Evolutionary conservation across 2,888 invertebrate genomes (phyloP).

Genomic region (Stenoptilia bipunctidactyla): DNA sequence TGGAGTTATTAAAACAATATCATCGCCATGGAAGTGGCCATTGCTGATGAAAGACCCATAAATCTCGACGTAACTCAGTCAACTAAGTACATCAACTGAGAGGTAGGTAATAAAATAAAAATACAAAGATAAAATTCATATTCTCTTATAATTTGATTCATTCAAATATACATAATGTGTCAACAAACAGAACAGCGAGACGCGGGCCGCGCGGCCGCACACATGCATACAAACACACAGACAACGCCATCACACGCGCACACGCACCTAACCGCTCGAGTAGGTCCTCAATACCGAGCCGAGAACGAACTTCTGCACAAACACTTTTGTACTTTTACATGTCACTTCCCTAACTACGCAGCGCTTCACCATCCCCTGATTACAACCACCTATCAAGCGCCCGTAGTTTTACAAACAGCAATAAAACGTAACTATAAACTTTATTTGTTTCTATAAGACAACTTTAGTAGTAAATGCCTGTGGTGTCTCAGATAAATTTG

Average conservation of each 20-base stretch:
- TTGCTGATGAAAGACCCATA: no score
- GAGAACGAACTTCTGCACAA: conserved; percentile 63
- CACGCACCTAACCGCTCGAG: conserved; percentile 20
- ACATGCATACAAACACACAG: conserved; percentile 18
- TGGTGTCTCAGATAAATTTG: conserved; percentile 55
- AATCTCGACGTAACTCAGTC: no score
- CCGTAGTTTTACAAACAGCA: no score
- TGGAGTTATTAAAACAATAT: no score
- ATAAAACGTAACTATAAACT: neutral
- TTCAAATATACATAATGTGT: conserved; percentile 70
- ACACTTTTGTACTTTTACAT: conserved; percentile 54
- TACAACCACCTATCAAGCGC: no score
- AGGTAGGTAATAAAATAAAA: conserved; percentile 35
- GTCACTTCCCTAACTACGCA: conserved; percentile 15
- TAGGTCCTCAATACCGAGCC: conserved; percentile 39
- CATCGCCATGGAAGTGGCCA: no score
- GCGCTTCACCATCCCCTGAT: neutral
- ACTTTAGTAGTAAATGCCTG: conserved; percentile 30
- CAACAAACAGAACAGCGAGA: conserved; percentile 69
- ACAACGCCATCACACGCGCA: conserved; percentile 21
- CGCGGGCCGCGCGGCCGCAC: conserved; percentile 38
- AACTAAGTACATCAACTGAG: no score
- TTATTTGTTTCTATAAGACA: conserved; percentile 23
- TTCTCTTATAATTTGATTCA: conserved; percentile 71
- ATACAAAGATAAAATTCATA: conserved; percentile 51